A percentile compares a stretch with the other conserved stretches of the same genome.
These are phyloP conservation scores for Spodoptera frugiperda DNA, from an alignment of 1,140 invertebrate species.

Conservation along the genomic window DNA sequence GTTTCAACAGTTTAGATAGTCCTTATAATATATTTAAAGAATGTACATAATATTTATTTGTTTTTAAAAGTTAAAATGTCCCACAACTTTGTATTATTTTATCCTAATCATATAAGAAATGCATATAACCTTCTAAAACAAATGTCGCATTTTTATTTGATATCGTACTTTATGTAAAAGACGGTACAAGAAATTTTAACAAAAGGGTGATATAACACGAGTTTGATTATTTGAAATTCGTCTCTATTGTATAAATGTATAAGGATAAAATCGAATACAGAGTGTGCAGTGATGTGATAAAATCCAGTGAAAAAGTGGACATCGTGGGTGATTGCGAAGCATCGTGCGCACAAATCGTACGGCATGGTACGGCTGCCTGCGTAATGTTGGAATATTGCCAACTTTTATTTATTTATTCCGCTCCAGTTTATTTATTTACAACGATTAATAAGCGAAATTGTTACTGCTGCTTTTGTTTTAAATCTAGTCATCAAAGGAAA, in stretches of 20 bases:
- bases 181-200: slow-evolving; percentile 3
- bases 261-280: not conserved
- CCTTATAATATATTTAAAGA: no score
- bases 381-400: slow-evolving; percentile 58
- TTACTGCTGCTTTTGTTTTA: slow-evolving; percentile 40
- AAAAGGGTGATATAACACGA: not conserved
- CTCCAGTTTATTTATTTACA: slow-evolving; percentile 64
- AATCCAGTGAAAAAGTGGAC: slow-evolving; percentile 43
- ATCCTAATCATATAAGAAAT: slow-evolving; percentile 12
- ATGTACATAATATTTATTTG: no score
- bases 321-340: slow-evolving; percentile 46
- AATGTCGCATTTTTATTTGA: slow-evolving; percentile 28
- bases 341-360: slow-evolving; percentile 52
- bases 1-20: no score
- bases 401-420: slow-evolving; percentile 60
- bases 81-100: not conserved
- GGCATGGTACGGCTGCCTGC: slow-evolving; percentile 45
- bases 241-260: not conserved
- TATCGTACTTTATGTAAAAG: slow-evolving; percentile 16
- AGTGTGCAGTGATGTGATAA: slow-evolving; percentile 22
- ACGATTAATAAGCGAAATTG: slow-evolving; percentile 54
- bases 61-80: not conserved
- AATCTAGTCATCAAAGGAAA: slow-evolving; percentile 30
- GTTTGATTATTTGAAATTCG: slow-evolving; percentile 5
- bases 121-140: slow-evolving; percentile 9